These are phyloP conservation scores for Camelus bactrianus DNA, from an alignment of 2,113 vertebrate genomes.

Conservation along the genomic window DNA sequence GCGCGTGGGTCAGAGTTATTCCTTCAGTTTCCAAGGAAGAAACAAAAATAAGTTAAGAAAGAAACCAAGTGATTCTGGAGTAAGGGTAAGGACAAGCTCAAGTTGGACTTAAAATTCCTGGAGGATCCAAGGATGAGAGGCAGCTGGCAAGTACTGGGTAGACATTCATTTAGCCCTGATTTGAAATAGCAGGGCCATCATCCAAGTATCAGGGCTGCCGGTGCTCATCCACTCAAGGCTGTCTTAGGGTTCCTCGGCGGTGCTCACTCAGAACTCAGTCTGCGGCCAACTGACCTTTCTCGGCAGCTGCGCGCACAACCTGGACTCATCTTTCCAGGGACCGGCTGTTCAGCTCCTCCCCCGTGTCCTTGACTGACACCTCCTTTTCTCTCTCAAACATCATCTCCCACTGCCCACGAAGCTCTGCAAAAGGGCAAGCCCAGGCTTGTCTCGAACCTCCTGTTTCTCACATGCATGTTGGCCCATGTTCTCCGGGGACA, in stretches of 20 bases:
- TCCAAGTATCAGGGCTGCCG: no score
- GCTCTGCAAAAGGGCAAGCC: not conserved
- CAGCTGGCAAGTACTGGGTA: not conserved
- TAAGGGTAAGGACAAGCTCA: not conserved
- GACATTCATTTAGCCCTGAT: not conserved
- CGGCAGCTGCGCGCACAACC: accelerated
- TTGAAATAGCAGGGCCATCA: not conserved
- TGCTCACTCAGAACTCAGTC: not conserved
- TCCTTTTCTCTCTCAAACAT: not conserved
- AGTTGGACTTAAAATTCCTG: not conserved
- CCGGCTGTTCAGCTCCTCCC: not conserved
- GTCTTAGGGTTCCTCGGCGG: not conserved
- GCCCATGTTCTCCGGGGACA: not conserved
- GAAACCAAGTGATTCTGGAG: not conserved
- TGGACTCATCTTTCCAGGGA: not conserved
- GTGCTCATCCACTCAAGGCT: not conserved
- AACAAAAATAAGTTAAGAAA: not conserved
- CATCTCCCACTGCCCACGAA: not conserved
- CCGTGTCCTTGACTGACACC: not conserved
- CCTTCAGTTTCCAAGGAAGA: not conserved
- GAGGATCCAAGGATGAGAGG: not conserved
- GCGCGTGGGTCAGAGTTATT: not conserved
- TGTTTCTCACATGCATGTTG: not conserved
- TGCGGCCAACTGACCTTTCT: not conserved
- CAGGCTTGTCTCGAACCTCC: not conserved